Conservation (phyloP, 2,113 vertebrate genomes). For the Perognathus longimembris region DNA sequence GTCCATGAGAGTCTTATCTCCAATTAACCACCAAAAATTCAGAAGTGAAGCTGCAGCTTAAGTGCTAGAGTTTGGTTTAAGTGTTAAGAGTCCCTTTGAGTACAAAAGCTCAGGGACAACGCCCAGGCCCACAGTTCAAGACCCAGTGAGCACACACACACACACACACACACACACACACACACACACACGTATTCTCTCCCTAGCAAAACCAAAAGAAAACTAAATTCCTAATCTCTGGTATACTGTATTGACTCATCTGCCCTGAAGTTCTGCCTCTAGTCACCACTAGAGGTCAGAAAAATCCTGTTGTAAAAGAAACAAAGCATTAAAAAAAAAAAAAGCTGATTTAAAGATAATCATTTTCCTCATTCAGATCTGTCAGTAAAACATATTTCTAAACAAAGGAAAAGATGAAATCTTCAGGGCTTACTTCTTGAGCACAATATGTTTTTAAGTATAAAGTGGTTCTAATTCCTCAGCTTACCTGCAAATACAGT, state of each 20-base stretch:
- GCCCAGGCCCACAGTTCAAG: no score
- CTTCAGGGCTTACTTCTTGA: conserved; percentile 11
- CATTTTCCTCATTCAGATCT: conserved; percentile 47
- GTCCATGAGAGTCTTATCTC: no score
- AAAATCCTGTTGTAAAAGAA: conserved; percentile 60
- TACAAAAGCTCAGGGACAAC: no score
- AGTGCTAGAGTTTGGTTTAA: no score
- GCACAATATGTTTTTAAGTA: not conserved
- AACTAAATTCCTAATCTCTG: not conserved
- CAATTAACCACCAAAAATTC: no score
- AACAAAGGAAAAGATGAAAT: not conserved
- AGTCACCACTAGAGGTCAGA: conserved; percentile 84
- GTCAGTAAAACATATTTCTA: not conserved
- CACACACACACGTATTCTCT: not conserved
- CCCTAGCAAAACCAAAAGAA: conserved; percentile 20
- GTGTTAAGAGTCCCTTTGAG: no score
- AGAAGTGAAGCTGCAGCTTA: no score
- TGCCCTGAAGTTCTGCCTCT: not conserved
- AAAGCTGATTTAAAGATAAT: not conserved
- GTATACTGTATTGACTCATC: rapidly evolving
- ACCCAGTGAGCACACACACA: no score
- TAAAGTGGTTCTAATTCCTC: conserved; percentile 22
- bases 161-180: no score
- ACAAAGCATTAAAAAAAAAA: not conserved
- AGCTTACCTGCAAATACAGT: conserved; percentile 5